Conservation (phyloP, 2,888 invertebrate genomes). For the Galeruca laticollis region DNA sequence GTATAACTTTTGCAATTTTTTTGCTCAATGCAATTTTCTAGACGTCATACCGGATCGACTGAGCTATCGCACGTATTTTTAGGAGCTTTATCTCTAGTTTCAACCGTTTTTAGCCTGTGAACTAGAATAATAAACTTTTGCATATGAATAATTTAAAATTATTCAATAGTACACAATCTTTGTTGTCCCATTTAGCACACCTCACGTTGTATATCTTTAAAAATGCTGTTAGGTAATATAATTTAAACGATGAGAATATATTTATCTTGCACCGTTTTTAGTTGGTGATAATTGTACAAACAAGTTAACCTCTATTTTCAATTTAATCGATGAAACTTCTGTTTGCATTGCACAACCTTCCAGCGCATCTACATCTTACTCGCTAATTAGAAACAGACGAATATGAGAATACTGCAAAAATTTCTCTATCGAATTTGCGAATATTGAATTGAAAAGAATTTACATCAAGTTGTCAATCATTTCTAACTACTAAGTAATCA, state of each 20-base stretch:
- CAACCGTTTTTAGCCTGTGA: no score
- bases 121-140: no score
- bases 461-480: no score
- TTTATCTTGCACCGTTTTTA: conserved; percentile 21
- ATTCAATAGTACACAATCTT: background rate
- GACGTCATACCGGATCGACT: no score
- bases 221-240: conserved; percentile 15
- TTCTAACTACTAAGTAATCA: no score
- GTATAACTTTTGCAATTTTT: no score
- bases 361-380: conserved; percentile 10
- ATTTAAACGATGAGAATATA: conserved; percentile 19
- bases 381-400: conserved; percentile 18
- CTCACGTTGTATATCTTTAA: background rate
- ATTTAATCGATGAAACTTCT: conserved; percentile 24
- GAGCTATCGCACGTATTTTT: no score
- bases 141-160: background rate
- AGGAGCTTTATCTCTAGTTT: no score
- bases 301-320: conserved; percentile 34
- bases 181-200: conserved; percentile 17
- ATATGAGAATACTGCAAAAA: conserved; percentile 3
- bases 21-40: no score
- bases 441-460: background rate
- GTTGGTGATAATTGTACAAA: conserved; percentile 38
- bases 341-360: conserved; percentile 21
- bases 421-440: background rate